phyloP scores from a whole-genome alignment of 2,113 vertebrate genomes.

The Anser brachyrhynchus region DNA sequence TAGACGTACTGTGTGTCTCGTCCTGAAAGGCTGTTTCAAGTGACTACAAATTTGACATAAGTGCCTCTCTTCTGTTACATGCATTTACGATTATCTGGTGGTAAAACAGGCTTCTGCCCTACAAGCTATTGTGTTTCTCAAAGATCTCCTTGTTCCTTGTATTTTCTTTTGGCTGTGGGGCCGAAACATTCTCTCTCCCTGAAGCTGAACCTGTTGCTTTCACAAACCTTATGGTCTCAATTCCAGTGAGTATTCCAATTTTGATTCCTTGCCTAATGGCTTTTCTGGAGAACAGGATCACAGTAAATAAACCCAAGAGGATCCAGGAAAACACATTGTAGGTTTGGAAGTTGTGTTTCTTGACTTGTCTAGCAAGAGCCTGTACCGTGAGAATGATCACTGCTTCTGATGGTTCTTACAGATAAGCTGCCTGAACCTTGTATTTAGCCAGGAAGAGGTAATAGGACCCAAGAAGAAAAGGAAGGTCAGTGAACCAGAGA shows the following conservation, averaged over 20 bases:
- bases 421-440: conserved; percentile 60
- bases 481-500: conserved; percentile 75
- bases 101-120: neutral
- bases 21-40: neutral
- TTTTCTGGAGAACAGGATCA: conserved; percentile 41
- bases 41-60: neutral
- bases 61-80: neutral
- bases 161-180: neutral
- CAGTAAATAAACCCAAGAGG: neutral
- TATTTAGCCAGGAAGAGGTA: conserved; percentile 66
- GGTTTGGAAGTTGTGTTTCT: conserved; percentile 47
- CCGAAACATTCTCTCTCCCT: neutral
- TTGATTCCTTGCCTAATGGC: neutral
- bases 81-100: neutral
- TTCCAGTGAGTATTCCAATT: neutral
- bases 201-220: neutral
- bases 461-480: conserved; percentile 68
- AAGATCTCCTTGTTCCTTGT: neutral
- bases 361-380: conserved; percentile 1
- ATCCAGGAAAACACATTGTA: conserved; percentile 34
- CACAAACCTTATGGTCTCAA: neutral
- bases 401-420: conserved; percentile 74
- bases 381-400: conserved; percentile 34
- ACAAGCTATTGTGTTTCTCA: neutral
- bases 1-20: neutral